Percentiles rank a stretch among this genome's conserved stretches.
phyloP scores from a whole-genome alignment of 2,797 vertebrate genomes.

The Octomys mimax region DNA sequence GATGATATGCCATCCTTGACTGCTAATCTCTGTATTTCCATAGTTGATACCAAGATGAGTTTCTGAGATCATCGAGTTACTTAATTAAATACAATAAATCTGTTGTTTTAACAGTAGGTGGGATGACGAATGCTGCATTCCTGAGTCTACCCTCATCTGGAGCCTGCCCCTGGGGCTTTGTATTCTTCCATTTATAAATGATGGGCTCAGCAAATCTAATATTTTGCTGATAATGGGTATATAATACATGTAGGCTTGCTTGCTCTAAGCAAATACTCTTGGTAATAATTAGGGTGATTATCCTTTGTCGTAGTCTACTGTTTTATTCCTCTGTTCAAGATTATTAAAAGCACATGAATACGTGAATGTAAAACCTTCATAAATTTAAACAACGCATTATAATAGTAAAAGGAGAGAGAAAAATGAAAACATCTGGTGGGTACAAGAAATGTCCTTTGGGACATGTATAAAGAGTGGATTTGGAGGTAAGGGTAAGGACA shows the following conservation, averaged over 20 bases:
- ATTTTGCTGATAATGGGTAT: constrained; percentile 79
- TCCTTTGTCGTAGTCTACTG: constrained; percentile 51
- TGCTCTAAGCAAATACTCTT: constrained; percentile 75
- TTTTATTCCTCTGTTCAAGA: constrained; percentile 27
- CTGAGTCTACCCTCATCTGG: constrained; percentile 71
- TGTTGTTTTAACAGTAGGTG: constrained; percentile 77
- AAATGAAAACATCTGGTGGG: neutral
- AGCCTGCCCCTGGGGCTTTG: constrained; percentile 71
- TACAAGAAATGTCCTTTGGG: neutral
- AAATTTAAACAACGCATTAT: constrained; percentile 53
- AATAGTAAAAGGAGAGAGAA: constrained; percentile 11
- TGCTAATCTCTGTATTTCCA: constrained; percentile 77
- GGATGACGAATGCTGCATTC: constrained; percentile 82
- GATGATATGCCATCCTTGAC: constrained; percentile 38
- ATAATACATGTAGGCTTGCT: constrained; percentile 76
- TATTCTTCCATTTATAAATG: constrained; percentile 82
- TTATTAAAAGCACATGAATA: constrained; percentile 21
- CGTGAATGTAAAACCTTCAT: neutral
- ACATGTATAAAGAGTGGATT: neutral
- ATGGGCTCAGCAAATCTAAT: constrained; percentile 77
- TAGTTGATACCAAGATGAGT: constrained; percentile 69
- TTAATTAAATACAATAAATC: constrained; percentile 89
- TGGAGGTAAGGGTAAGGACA: neutral
- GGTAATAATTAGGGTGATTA: constrained; percentile 72
- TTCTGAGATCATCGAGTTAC: constrained; percentile 73